phyloP scores from a whole-genome alignment of 2,113 vertebrate species.

The Rhineura floridana region DNA sequence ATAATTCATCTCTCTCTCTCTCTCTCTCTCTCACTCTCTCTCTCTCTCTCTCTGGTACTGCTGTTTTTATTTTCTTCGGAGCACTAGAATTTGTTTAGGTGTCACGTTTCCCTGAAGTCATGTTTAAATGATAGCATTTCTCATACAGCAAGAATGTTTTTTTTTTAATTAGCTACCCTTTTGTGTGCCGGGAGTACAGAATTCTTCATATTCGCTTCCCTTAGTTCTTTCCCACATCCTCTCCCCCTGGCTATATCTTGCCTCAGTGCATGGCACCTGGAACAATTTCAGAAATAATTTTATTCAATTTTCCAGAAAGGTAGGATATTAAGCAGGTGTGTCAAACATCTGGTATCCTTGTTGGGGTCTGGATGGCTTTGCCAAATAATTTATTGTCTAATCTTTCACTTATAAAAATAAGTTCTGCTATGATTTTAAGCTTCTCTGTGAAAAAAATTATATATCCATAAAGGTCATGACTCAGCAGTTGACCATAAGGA shows the following conservation, averaged over 20 bases:
- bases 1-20: neutral
- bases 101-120: slow-evolving; percentile 15
- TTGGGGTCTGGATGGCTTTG: neutral
- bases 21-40: too few species aligned
- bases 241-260: neutral
- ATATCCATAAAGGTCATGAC: neutral
- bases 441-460: neutral
- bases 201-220: slow-evolving; percentile 19
- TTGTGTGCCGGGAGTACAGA: neutral
- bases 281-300: slow-evolving; percentile 29
- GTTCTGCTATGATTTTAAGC: neutral
- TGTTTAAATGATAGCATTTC: slow-evolving; percentile 16
- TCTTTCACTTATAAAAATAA: neutral
- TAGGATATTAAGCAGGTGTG: slow-evolving; percentile 20
- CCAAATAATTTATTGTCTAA: slow-evolving; percentile 16
- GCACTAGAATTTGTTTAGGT: neutral
- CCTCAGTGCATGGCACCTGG: neutral
- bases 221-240: neutral
- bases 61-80: slow-evolving; percentile 20
- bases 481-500: neutral
- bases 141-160: neutral
- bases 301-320: slow-evolving; percentile 16
- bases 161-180: neutral
- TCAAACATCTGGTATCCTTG: neutral
- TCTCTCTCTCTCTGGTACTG: neutral